Percentiles rank a stretch among this genome's conserved stretches.
These are phyloP conservation scores for Ormyrus rosae DNA, from an alignment of 2,888 invertebrate genomes.

Conservation along the genomic window DNA sequence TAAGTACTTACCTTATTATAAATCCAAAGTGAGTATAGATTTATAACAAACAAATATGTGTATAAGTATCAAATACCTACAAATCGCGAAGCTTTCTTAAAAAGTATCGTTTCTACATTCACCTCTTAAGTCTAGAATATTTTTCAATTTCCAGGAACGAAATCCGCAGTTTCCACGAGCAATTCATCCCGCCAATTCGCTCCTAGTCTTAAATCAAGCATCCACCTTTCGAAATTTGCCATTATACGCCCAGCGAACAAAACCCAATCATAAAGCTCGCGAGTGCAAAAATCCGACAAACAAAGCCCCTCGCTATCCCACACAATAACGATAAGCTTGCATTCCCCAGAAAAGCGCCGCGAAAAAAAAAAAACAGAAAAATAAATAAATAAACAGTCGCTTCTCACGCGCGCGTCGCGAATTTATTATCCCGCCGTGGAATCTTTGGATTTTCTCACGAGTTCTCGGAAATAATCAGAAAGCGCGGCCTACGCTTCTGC, in stretches of 20 bases:
- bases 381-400: no score
- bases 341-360: background rate
- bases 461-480: slow-evolving; percentile 62
- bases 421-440: slow-evolving; percentile 14
- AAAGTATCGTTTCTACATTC: no score
- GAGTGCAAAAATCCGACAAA: background rate
- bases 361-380: background rate
- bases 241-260: background rate
- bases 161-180: no score
- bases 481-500: slow-evolving; percentile 56
- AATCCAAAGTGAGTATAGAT: no score
- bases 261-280: background rate
- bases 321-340: background rate
- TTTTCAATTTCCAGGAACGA: no score
- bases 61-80: no score
- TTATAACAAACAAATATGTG: no score
- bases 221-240: background rate
- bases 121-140: no score
- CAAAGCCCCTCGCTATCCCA: background rate
- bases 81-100: no score
- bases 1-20: no score
- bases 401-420: slow-evolving; percentile 10
- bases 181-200: no score
- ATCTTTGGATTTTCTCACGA: slow-evolving; percentile 59
- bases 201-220: no score